Base-by-base conservation (phyloP, 2,888 invertebrate species). In the Hymenopus coronatus region DNA sequence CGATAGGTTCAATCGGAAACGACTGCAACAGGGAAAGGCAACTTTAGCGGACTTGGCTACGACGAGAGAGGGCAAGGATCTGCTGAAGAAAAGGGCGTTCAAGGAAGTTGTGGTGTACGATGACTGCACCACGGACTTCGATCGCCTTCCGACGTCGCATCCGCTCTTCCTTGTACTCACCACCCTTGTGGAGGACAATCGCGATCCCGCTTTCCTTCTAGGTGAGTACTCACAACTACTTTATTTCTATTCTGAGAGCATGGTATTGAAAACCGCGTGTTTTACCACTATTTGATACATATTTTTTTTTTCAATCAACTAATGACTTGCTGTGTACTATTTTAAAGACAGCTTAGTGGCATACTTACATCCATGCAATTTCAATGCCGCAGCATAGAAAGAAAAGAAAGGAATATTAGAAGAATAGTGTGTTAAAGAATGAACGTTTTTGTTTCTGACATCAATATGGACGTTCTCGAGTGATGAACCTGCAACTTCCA, bases 71-170 rank as follows among this genome's bases (percentile, higher is more conserved):
- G 95, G 95, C 90, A 96, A 96, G 92, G 96, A 96, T 91, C 92
- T 95, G 87, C 93, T 96, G 89, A 94, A 94, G 92, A 94, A 94
- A 90, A 92, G 93, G 90, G 92, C 93, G 89, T 94, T 94, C 91
- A 94, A 94, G 91, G 96, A 96, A 92, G 95, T 96, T 89, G 94
- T 96, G 88, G 94, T 96, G 87, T 96, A 96, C 92, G 96, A 96
- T 92, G 96, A 96, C 90, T 94, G 94, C 90, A 95, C 96, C 83
- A 93, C 93, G 89, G 96, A 96, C 91, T 93, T 95, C 91, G 95
- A 95, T 87, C 93, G 94, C 88, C 93, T 95, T 88, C 94, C 95
- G 6, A 92, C 94, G 33, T 94, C 94, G 84, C 96, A 95, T 92
- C 95, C 96, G 9, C 93, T 96, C 89, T 94, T 95, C 91, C 94